A percentile compares a stretch with the other conserved stretches of the same genome.
Evolutionary conservation across 2,888 invertebrate genomes (phyloP).

Genomic region (Microplitis manilae): DNA sequence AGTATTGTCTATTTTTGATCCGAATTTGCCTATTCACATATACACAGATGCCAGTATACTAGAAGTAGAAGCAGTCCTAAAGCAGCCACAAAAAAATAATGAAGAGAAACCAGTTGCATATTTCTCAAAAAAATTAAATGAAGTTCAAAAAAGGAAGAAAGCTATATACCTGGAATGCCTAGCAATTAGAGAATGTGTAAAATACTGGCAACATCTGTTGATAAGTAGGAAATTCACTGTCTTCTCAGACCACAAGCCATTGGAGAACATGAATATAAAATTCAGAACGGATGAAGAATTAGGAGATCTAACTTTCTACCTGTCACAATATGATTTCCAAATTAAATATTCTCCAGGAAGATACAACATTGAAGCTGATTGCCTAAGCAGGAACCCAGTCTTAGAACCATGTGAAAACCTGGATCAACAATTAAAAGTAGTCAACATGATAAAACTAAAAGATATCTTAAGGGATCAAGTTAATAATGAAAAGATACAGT

Average conservation of each 20-base stretch:
- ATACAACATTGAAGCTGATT: no score
- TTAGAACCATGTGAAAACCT: no score
- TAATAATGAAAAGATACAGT: no score
- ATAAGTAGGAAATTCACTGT: slow-evolving; percentile 47
- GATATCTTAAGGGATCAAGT: no score
- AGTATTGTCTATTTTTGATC: slow-evolving; percentile 22
- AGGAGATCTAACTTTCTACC: no score
- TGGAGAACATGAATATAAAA: no score
- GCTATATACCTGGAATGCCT: slow-evolving; percentile 50
- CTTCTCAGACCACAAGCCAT: slow-evolving; percentile 14
- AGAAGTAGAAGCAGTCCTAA: slow-evolving; percentile 47
- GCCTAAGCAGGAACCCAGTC: no score
- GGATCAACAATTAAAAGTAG: no score
- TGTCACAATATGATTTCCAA: no score
- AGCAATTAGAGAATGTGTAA: slow-evolving; percentile 52
- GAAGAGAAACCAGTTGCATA: slow-evolving; percentile 47
- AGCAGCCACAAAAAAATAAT: slow-evolving; percentile 46
- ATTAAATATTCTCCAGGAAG: no score
- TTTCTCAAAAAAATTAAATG: slow-evolving; percentile 9
- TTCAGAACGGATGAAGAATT: no score
- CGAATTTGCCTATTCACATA: slow-evolving; percentile 29
- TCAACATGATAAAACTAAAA: no score
- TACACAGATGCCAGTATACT: slow-evolving; percentile 48
- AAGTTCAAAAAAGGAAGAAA: slow-evolving; percentile 48
- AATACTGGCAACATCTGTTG: slow-evolving; percentile 53